phyloP scores from a whole-genome alignment of 2,113 vertebrate genomes.

The Podarcis cretensis region DNA sequence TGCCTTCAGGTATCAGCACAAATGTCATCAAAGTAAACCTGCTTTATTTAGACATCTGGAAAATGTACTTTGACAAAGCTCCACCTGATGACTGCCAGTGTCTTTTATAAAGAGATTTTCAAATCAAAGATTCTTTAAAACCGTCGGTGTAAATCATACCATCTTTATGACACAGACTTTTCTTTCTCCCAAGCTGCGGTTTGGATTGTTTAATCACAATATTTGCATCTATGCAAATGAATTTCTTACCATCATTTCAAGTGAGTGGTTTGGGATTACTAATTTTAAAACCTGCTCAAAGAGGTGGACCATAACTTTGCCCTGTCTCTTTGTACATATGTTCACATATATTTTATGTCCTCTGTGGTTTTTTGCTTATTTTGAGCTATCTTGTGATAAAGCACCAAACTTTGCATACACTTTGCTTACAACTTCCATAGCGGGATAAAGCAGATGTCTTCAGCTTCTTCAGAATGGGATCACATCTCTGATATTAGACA shows the following conservation, averaged over 20 bases:
- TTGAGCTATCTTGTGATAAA: neutral
- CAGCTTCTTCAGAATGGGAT: neutral
- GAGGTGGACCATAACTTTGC: constrained; percentile 18
- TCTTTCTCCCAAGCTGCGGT: constrained; percentile 39
- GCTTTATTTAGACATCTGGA: constrained; percentile 77
- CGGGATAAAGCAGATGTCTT: neutral
- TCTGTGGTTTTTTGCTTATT: constrained; percentile 35
- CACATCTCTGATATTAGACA: neutral
- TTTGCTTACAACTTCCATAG: too few relatives aligned
- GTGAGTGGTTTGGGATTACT: constrained; percentile 46
- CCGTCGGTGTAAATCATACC: constrained; percentile 65
- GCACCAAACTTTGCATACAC: neutral
- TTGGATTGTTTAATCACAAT: constrained; percentile 68
- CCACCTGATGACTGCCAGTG: constrained; percentile 70
- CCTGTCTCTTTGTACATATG: constrained; percentile 30
- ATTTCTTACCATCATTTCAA: constrained; percentile 57
- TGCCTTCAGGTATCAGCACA: constrained; percentile 60
- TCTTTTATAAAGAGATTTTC: constrained; percentile 71
- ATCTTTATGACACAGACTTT: constrained; percentile 68
- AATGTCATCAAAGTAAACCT: constrained; percentile 74
- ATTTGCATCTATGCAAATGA: constrained; percentile 65
- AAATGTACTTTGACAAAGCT: constrained; percentile 76
- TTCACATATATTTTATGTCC: constrained; percentile 45
- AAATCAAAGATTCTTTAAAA: constrained; percentile 72
- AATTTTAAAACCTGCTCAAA: constrained; percentile 29